Evolutionary conservation across 2,797 vertebrate genomes (phyloP).

Genomic region (Myotis findleyi): DNA sequence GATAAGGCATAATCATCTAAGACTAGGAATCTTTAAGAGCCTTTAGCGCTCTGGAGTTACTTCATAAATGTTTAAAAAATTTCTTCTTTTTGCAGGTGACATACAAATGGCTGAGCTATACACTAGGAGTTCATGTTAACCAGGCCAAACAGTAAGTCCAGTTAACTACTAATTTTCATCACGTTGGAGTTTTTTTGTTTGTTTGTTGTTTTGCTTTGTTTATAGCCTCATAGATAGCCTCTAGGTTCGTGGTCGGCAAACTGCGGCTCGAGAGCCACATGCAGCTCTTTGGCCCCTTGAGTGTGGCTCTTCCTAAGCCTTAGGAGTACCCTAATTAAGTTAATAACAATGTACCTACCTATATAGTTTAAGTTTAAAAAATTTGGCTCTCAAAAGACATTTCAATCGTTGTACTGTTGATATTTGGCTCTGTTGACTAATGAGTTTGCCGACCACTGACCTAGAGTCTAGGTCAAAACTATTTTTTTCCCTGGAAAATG

Average conservation of each 20-base stretch:
- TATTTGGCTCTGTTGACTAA: too few species aligned
- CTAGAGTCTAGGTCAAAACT: background rate
- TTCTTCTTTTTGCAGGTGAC: conserved; percentile 91
- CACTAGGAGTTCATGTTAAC: conserved; percentile 97
- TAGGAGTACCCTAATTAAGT: too few species aligned
- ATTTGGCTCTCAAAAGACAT: too few species aligned
- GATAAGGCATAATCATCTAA: background rate
- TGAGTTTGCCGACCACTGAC: too few species aligned
- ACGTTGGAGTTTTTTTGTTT: conserved; percentile 11
- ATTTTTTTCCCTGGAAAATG: background rate
- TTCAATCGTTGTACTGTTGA: too few species aligned
- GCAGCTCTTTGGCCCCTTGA: too few species aligned
- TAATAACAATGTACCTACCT: too few species aligned
- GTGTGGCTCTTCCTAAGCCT: too few species aligned
- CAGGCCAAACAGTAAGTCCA: conserved; percentile 96
- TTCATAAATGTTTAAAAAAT: conserved; percentile 53
- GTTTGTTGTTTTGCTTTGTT: conserved; percentile 40
- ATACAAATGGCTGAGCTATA: conserved; percentile 98
- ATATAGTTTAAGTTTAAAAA: too few species aligned
- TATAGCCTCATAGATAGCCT: conserved; percentile 5
- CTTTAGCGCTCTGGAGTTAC: background rate
- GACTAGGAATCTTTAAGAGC: conserved; percentile 12
- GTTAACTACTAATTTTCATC: conserved; percentile 55
- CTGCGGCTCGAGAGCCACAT: too few species aligned
- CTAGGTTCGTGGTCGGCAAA: background rate